Conservation (phyloP, 37 sponge, comb jelly and placozoan genomes). For the Aplysina aerophoba region DNA sequence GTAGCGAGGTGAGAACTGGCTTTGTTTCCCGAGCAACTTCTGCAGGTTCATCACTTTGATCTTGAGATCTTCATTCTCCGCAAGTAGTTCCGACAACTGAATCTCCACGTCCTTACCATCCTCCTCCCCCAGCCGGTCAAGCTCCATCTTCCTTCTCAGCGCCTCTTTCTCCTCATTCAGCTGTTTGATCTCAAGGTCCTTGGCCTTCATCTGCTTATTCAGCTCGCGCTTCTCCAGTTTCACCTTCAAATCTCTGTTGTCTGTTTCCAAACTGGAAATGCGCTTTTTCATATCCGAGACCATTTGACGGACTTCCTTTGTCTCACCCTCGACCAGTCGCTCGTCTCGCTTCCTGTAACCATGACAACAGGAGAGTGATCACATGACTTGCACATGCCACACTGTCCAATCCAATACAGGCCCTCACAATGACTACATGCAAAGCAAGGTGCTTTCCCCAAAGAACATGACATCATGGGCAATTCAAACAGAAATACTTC, state of each 20-base stretch:
- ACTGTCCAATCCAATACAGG: no score
- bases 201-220: slow-evolving; percentile 15
- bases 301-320: slow-evolving; percentile 4
- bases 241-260: slow-evolving; percentile 27
- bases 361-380: no score
- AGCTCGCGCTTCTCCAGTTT: slow-evolving; percentile 17
- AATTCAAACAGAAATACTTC: no score
- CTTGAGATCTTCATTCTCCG: slow-evolving; percentile 28
- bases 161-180: background rate
- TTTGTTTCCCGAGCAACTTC: slow-evolving; percentile 32
- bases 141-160: slow-evolving; percentile 7
- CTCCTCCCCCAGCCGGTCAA: background rate
- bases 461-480: no score
- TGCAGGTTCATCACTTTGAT: slow-evolving; percentile 4
- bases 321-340: slow-evolving; percentile 10
- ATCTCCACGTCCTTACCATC: slow-evolving; percentile 24
- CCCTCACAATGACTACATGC: no score
- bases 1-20: slow-evolving; percentile 26
- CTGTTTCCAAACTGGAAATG: slow-evolving; percentile 1
- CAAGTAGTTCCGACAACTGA: slow-evolving; percentile 24
- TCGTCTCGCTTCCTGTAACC: slow-evolving; percentile 6
- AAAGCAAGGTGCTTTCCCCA: no score
- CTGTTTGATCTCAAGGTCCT: slow-evolving; percentile 25
- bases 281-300: background rate
- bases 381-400: no score